These are phyloP conservation scores for Drosophila paulistorum DNA, from an alignment of 1,140 invertebrate species.

Conservation along the genomic window DNA sequence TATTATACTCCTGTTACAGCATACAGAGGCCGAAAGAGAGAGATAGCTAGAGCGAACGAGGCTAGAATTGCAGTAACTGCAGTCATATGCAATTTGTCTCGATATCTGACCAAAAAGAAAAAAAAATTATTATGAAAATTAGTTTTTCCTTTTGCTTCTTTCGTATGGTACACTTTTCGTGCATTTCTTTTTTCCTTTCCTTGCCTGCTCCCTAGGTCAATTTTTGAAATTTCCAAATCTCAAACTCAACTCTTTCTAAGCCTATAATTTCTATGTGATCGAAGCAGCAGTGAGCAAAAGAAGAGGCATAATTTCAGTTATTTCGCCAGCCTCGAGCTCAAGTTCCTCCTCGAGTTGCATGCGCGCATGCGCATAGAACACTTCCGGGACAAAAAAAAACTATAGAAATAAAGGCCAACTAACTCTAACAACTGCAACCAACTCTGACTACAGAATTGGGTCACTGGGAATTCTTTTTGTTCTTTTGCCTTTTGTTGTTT, in stretches of 20 bases:
- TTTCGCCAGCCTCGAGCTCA: slow-evolving; percentile 10
- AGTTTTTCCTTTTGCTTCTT: slow-evolving; percentile 7
- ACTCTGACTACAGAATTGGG: slow-evolving; percentile 41
- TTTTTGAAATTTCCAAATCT: not conserved
- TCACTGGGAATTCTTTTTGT: slow-evolving; percentile 25
- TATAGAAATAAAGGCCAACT: slow-evolving; percentile 43
- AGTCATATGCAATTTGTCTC: slow-evolving; percentile 18
- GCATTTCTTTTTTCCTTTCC: not conserved
- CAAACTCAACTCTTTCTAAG: slow-evolving; percentile 1
- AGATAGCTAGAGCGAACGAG: not conserved
- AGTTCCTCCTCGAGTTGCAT: slow-evolving; percentile 17
- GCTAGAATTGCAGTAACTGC: not conserved
- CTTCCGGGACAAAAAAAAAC: slow-evolving; percentile 39
- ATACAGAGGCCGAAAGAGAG: slow-evolving; percentile 9
- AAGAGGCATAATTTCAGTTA: slow-evolving; percentile 23
- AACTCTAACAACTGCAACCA: slow-evolving; percentile 42
- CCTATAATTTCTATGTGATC: slow-evolving; percentile 17
- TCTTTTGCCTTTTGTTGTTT: slow-evolving; percentile 23
- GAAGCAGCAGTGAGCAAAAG: not conserved
- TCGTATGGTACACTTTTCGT: slow-evolving; percentile 13
- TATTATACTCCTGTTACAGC: slow-evolving; percentile 38
- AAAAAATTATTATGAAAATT: slow-evolving; percentile 1
- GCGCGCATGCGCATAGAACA: slow-evolving; percentile 71
- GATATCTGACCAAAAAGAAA: slow-evolving; percentile 14
- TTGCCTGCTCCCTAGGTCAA: not conserved